These are phyloP conservation scores for Zaprionus lineosus DNA, from an alignment of 2,888 invertebrate genomes.

Conservation along the genomic window DNA sequence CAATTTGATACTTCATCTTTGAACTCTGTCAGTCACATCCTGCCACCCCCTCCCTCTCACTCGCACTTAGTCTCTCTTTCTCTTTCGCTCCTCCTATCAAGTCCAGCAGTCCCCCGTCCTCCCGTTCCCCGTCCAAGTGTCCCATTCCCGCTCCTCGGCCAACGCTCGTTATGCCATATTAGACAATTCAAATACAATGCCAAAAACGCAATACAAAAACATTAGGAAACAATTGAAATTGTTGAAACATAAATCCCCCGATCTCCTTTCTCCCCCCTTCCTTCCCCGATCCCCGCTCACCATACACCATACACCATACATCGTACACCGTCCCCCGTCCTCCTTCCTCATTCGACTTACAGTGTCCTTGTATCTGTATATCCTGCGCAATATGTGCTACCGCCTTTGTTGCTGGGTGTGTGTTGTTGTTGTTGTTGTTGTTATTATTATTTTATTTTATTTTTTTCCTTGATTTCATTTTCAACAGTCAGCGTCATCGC, in stretches of 20 bases:
- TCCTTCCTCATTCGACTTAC: slow-evolving; percentile 28
- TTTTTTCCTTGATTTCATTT: slow-evolving; percentile 32
- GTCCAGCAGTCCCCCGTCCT: too few relatives aligned
- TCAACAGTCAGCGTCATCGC: slow-evolving; percentile 57
- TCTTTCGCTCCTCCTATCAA: too few relatives aligned
- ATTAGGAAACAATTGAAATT: slow-evolving; percentile 73
- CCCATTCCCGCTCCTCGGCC: too few relatives aligned
- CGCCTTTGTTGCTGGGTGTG: slow-evolving; percentile 52
- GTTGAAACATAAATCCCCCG: slow-evolving; percentile 69
- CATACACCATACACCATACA: too few relatives aligned
- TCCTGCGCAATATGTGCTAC: slow-evolving; percentile 66
- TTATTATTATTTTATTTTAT: slow-evolving; percentile 12
- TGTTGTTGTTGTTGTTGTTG: slow-evolving; percentile 14
- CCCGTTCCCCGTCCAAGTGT: too few relatives aligned
- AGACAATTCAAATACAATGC: slow-evolving; percentile 61
- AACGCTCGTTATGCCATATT: too few relatives aligned
- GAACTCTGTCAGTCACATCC: slow-evolving; percentile 64
- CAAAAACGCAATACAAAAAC: slow-evolving; percentile 70
- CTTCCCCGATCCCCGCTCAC: slow-evolving; percentile 4
- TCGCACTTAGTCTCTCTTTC: too few relatives aligned
- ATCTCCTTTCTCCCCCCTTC: neutral
- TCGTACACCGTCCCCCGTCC: slow-evolving; percentile 4
- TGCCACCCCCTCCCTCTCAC: too few relatives aligned
- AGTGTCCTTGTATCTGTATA: slow-evolving; percentile 55
- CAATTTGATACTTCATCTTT: slow-evolving; percentile 58